These are phyloP conservation scores for Ovis aries DNA, from an alignment of 2,113 vertebrate genomes.

Conservation along the genomic window DNA sequence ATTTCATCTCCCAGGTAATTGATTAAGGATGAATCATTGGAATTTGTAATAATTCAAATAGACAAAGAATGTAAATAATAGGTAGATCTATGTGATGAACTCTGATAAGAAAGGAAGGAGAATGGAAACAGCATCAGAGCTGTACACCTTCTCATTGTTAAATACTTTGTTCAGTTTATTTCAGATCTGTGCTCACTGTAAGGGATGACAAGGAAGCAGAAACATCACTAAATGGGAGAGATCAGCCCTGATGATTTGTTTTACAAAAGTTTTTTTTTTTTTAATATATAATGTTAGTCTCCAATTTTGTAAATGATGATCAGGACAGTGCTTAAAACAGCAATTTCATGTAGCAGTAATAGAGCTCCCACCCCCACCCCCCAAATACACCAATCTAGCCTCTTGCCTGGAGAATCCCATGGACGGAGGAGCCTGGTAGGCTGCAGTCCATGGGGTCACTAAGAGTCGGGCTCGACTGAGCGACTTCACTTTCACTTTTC, in stretches of 20 bases:
- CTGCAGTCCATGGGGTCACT: no score
- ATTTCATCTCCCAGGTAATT: conserved; percentile 35
- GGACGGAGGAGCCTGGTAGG: no score
- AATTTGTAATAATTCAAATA: conserved; percentile 11
- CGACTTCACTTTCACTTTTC: no score
- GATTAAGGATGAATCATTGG: conserved; percentile 20
- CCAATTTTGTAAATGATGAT: conserved; percentile 5
- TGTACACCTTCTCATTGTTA: conserved; percentile 16
- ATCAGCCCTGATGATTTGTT: neutral
- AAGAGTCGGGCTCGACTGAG: no score
- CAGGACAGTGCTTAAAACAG: neutral
- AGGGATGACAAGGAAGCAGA: conserved; percentile 30
- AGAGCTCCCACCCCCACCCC: neutral
- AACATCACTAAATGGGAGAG: neutral
- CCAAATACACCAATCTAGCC: neutral
- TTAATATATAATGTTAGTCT: neutral
- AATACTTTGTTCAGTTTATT: conserved; percentile 25
- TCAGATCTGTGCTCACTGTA: neutral
- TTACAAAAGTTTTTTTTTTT: neutral
- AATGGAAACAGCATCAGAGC: neutral
- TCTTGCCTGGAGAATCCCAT: no score
- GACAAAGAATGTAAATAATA: conserved; percentile 29
- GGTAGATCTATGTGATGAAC: neutral
- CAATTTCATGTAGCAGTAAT: neutral
- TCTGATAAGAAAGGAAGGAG: neutral